phyloP scores from a whole-genome alignment of 2,113 vertebrate species.

The Chloebia gouldiae region DNA sequence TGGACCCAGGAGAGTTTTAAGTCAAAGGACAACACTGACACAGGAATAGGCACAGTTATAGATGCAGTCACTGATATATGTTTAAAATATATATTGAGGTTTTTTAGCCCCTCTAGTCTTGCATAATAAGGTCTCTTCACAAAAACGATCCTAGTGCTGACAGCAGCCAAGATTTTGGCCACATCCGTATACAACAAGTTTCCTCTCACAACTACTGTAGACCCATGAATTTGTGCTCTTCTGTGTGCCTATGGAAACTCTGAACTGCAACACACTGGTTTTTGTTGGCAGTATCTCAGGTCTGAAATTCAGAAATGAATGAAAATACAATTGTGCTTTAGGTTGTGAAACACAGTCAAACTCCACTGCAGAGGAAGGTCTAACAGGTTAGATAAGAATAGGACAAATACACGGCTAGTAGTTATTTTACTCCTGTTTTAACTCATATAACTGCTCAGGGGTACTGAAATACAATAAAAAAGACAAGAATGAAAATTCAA shows the following conservation, averaged over 20 bases:
- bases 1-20: neutral
- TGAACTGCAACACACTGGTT: neutral
- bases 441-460: neutral
- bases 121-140: neutral
- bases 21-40: neutral
- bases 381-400: neutral
- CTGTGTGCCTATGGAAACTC: neutral
- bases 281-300: neutral
- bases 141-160: neutral
- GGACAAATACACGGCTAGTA: neutral
- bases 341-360: neutral
- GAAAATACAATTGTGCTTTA: neutral
- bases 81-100: neutral
- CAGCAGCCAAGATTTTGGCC: neutral
- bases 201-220: neutral
- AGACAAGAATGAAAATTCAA: neutral
- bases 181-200: neutral
- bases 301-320: neutral
- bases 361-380: neutral
- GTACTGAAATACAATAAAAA: neutral
- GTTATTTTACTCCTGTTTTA: neutral
- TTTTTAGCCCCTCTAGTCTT: neutral
- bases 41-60: neutral
- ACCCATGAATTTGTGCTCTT: neutral
- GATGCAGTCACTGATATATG: neutral